Evolutionary conservation across 2,797 vertebrate species (phyloP).

Genomic region (Melanotaenia trifasciata): DNA sequence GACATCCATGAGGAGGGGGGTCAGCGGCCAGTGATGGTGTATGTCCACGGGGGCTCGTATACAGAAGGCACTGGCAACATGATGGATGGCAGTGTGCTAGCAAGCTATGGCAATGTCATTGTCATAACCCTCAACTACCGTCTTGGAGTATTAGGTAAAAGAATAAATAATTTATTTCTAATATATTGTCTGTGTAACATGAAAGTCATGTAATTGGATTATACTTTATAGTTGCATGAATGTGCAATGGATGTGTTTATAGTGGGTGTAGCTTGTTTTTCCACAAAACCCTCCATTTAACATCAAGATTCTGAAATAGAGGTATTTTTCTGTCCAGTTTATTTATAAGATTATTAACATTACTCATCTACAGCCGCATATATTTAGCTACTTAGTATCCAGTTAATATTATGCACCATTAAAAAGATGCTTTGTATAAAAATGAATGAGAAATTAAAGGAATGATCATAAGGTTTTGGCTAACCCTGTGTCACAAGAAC

Average conservation of each 20-base stretch:
- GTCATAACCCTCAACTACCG: conserved; percentile 96
- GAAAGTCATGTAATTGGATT: neutral
- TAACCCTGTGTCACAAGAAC: neutral
- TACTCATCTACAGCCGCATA: neutral
- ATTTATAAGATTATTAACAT: too few relatives aligned
- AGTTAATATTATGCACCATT: neutral
- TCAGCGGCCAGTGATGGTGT: conserved; percentile 95
- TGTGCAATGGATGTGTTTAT: neutral
- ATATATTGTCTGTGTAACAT: conserved; percentile 1
- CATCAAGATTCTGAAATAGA: neutral
- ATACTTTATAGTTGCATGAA: neutral
- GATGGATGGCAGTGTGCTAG: conserved; percentile 94
- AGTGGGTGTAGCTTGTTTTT: neutral
- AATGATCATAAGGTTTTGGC: neutral
- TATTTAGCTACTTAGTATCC: neutral
- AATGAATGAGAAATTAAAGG: neutral
- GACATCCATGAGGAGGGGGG: conserved; percentile 92
- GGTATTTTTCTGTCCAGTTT: too few relatives aligned
- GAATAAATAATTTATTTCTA: conserved; percentile 13
- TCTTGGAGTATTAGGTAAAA: conserved; percentile 91
- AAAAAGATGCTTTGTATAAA: neutral
- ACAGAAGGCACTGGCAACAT: conserved; percentile 96
- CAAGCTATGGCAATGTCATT: conserved; percentile 96
- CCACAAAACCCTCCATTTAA: conserved; percentile 4
- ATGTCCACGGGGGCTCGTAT: conserved; percentile 95